Percentiles rank a stretch among this genome's conserved stretches.
Conservation (phyloP, 2,888 invertebrate species). For the Phalera bucephala region DNA sequence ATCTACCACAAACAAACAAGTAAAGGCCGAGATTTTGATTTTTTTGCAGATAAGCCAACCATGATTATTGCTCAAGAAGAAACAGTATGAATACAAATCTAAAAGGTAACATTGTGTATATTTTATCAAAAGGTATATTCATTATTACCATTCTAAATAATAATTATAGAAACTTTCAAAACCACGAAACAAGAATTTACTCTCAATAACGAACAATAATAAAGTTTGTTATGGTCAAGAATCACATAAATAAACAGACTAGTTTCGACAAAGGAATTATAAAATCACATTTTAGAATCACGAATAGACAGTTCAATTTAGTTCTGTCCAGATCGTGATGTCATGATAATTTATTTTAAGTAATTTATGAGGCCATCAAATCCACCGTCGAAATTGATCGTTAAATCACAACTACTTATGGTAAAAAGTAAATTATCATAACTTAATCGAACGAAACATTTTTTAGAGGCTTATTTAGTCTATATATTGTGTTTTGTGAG, state of each 20-base stretch:
- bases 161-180: no score
- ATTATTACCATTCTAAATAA: no score
- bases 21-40: no score
- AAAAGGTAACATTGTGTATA: no score
- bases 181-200: no score
- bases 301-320: conserved; percentile 1
- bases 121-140: no score
- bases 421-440: conserved; percentile 18
- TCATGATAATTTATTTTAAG: conserved; percentile 11
- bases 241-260: not conserved
- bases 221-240: not conserved
- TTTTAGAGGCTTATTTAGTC: not conserved
- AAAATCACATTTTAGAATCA: not conserved
- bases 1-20: no score
- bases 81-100: no score
- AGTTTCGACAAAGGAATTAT: not conserved
- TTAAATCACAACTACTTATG: conserved; percentile 6
- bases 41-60: no score
- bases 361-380: conserved; percentile 20
- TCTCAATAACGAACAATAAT: not conserved
- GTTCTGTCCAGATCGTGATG: conserved; percentile 5
- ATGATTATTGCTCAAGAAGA: no score
- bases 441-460: conserved; percentile 10
- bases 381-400: conserved; percentile 19
- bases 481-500: not conserved